phyloP scores from a whole-genome alignment of 2,113 vertebrate genomes.

The Rattus norvegicus region GRCr8 NC_086036.1:61382501-61383000 shows the following conservation, averaged over 20 bases:
- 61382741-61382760: neutral
- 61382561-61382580: neutral
- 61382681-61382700: conserved; percentile 24
- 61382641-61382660: conserved; percentile 44
- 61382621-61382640: conserved; percentile 4
- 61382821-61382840: conserved; percentile 5
- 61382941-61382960: too few species aligned
- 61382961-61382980: too few species aligned
- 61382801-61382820: neutral
- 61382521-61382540: neutral
- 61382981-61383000: too few species aligned
- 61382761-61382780: neutral
- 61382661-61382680: conserved; percentile 43
- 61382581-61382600: conserved; percentile 37
- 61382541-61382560: neutral
- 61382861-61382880: neutral
- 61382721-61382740: neutral
- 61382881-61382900: too few species aligned
- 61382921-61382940: too few species aligned
- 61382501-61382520: neutral
- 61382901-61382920: too few species aligned
- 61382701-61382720: conserved; percentile 18
- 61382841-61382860: conserved; percentile 27
- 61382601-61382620: conserved; percentile 38
- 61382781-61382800: too few species aligned